Base-by-base conservation (phyloP, 2,888 invertebrate species). In the Cheilosia variabilis region DNA sequence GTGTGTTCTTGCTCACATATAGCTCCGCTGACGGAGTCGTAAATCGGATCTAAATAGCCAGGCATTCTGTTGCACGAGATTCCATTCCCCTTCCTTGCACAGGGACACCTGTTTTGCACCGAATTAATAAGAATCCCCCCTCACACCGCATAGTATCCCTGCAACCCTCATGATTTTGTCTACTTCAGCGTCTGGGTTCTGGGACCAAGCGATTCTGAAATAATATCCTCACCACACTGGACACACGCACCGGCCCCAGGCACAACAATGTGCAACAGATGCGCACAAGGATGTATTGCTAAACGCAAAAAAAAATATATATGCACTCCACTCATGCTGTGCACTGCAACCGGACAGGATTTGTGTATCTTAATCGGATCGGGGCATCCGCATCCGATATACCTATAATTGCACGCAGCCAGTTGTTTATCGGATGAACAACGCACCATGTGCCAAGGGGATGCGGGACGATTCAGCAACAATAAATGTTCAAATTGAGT, bases 401-500 rank as follows among this genome's bases (percentile, higher is more conserved):
- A 24, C 52, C 52, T 15, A 52, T 81, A 81, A 86, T 86, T 86
- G 81, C 76, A 81, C 76, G 86, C 86, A 86, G 73, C 84, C 80
- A 84, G 84, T 80, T 86, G 76, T 80, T 86, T 86, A 81, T 86
- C 75, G 76, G 81, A 76, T 72, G 76, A 86, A 72, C 86, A 4
- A 81, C 86, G 66, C 80, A 86, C 75, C 63, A 22, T 69, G 43
- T 83, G 63, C 69, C 69, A 52, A 47, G 19, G 52, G 63, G 55
- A 86, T 80, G 68, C 71, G 86, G 86, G 68, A 60, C 50, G 55
- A 76, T 57, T 81, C 76, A 72, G 37, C 53, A 60, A 76, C 72
- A 77, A 86, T 86, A 86, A 86, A 86, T 81, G 81, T 81, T 76
- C 76, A 77, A 86, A 86, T 86, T 77, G 81, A 81, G 86, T 86